Percentiles rank a stretch among this genome's conserved stretches.
Conservation (phyloP, 2,888 invertebrate genomes). For the Yponomeuta malinellus region DNA sequence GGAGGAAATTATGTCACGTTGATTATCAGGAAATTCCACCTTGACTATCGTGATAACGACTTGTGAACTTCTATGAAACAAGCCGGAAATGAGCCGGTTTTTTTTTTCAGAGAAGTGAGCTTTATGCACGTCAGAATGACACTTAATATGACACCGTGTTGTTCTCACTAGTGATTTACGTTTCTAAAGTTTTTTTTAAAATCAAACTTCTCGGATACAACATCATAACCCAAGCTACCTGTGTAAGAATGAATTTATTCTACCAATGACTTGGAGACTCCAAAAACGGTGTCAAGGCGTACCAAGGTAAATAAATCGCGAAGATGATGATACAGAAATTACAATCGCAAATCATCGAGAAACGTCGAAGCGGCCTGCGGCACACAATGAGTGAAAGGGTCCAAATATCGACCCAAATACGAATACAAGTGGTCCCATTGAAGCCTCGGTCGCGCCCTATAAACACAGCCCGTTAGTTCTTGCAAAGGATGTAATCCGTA, state of each 20-base stretch:
- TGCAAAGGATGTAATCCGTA: conserved; percentile 51
- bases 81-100: background rate
- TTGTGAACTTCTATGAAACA: background rate
- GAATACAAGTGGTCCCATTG: conserved; percentile 28
- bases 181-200: background rate
- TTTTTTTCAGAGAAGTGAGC: background rate
- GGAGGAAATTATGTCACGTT: background rate
- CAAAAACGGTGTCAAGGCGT: background rate
- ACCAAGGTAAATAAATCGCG: conserved; percentile 3
- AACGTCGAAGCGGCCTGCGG: background rate
- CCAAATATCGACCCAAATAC: conserved; percentile 42
- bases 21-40: background rate
- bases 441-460: conserved; percentile 33
- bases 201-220: background rate
- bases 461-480: conserved; percentile 48
- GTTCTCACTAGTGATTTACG: background rate
- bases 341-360: conserved; percentile 16
- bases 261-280: background rate
- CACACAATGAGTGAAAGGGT: conserved; percentile 35
- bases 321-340: background rate
- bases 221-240: background rate
- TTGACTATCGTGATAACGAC: background rate
- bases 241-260: background rate
- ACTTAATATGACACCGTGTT: too few relatives aligned
- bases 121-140: background rate